Evolutionary conservation across 2,888 invertebrate genomes (phyloP).

Genomic region (Sarcophaga carnaria): DNA sequence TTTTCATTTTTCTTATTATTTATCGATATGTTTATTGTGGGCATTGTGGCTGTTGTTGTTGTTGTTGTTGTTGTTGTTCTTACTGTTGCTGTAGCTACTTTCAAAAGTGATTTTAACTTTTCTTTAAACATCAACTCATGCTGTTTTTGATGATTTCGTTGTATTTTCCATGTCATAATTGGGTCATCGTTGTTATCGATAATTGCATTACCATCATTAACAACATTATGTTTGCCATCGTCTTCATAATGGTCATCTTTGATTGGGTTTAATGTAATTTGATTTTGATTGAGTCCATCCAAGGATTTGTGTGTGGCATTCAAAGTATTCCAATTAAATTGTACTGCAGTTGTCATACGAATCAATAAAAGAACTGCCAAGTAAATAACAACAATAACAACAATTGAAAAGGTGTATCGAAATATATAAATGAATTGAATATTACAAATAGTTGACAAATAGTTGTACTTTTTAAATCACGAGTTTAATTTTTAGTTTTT

Average conservation of each 20-base stretch:
- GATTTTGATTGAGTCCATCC: constrained; percentile 53
- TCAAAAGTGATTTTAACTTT: constrained; percentile 35
- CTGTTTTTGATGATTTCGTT: constrained; percentile 2
- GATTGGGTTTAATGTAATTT: constrained; percentile 56
- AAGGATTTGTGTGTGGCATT: constrained; percentile 46
- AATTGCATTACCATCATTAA: neutral
- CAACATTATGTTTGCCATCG: constrained; percentile 3
- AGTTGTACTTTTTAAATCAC: no score
- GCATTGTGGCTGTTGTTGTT: neutral
- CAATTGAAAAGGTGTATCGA: neutral
- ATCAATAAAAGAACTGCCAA: constrained; percentile 30
- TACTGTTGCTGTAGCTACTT: constrained; percentile 21
- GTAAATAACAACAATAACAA: neutral
- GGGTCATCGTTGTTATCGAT: constrained; percentile 44
- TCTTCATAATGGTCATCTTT: constrained; percentile 22
- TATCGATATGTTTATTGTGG: neutral
- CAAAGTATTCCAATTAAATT: constrained; percentile 49
- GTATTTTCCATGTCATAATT: constrained; percentile 35
- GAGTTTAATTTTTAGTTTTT: no score
- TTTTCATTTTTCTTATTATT: constrained; percentile 23
- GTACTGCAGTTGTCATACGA: constrained; percentile 21
- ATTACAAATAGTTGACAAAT: no score
- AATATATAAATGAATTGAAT: no score
- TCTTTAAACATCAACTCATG: neutral
- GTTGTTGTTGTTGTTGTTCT: neutral